These are phyloP conservation scores for Pangasianodon gigas DNA, from an alignment of 2,113 vertebrate genomes.

Conservation along the genomic window DNA sequence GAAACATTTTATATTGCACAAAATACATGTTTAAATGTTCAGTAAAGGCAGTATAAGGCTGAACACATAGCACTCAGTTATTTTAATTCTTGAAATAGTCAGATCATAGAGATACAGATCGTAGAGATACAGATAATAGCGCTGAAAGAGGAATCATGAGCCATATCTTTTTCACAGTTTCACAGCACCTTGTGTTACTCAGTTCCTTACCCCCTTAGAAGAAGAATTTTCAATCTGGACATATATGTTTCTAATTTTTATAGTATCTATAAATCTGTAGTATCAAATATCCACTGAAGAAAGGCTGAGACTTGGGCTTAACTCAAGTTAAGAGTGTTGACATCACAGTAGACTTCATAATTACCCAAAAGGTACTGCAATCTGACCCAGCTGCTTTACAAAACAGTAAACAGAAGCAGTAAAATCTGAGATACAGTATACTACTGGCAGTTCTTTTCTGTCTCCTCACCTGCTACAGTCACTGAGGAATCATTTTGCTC, in stretches of 20 bases:
- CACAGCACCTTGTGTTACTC: not conserved
- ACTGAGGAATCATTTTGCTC: slow-evolving; percentile 15
- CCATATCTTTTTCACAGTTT: not conserved
- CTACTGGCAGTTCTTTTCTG: not conserved
- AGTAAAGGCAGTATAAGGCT: not conserved
- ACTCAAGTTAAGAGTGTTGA: not conserved
- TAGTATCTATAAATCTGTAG: not conserved
- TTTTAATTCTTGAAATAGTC: not conserved
- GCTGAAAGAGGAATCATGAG: not conserved
- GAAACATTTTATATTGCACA: slow-evolving; percentile 25
- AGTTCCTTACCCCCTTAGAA: no score
- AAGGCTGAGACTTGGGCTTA: not conserved
- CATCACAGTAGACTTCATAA: not conserved
- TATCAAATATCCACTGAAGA: not conserved
- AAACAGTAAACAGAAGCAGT: not conserved
- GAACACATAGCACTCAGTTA: not conserved
- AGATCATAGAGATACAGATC: not conserved
- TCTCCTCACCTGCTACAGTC: not conserved
- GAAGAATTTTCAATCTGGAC: not conserved
- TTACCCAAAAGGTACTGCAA: not conserved
- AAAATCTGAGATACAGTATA: not conserved
- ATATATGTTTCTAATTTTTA: not conserved
- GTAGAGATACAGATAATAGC: not conserved
- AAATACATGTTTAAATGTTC: not conserved
- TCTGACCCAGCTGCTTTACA: not conserved